Percentiles rank a stretch among this genome's conserved stretches.
These are phyloP conservation scores for Acleris cristana DNA, from an alignment of 2,888 invertebrate genomes.

Conservation along the genomic window DNA sequence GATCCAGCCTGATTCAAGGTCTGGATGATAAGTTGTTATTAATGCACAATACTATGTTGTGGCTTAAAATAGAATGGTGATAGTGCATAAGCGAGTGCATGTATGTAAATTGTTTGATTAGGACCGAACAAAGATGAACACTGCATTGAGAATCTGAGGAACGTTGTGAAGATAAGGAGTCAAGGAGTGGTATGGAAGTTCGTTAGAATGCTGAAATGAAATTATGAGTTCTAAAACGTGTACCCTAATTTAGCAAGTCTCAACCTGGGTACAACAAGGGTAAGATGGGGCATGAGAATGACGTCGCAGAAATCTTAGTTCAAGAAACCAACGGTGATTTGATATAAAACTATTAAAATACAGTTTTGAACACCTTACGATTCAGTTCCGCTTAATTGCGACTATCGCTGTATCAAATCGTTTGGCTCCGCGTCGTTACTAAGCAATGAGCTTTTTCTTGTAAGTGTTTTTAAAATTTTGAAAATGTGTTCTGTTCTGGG, in stretches of 20 bases:
- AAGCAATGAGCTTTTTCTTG: constrained; percentile 13
- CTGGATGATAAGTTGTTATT: constrained; percentile 33
- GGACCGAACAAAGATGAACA: neutral
- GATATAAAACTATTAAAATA: constrained; percentile 10
- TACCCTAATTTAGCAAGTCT: too few species aligned
- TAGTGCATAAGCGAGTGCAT: neutral
- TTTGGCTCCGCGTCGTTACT: constrained; percentile 21
- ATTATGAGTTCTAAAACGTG: neutral
- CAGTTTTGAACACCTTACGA: constrained; percentile 21
- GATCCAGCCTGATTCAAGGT: constrained; percentile 43
- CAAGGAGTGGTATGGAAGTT: neutral
- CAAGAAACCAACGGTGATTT: neutral
- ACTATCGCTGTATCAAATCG: constrained; percentile 24
- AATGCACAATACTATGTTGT: constrained; percentile 27
- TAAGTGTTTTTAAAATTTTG: constrained; percentile 2
- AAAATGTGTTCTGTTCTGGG: neutral
- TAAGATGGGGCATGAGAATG: too few species aligned
- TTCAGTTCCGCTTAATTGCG: constrained; percentile 23
- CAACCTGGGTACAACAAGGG: too few species aligned
- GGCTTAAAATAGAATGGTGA: constrained; percentile 26
- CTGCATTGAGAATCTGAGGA: neutral
- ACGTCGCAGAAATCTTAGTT: neutral
- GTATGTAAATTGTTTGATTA: neutral
- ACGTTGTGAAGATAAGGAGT: too few species aligned
- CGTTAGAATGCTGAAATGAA: neutral